Percentiles rank a stretch among this genome's conserved stretches.
Conservation (phyloP, 53 echinoderm and acorn worm genomes). For the Arbacia lixula region DNA sequence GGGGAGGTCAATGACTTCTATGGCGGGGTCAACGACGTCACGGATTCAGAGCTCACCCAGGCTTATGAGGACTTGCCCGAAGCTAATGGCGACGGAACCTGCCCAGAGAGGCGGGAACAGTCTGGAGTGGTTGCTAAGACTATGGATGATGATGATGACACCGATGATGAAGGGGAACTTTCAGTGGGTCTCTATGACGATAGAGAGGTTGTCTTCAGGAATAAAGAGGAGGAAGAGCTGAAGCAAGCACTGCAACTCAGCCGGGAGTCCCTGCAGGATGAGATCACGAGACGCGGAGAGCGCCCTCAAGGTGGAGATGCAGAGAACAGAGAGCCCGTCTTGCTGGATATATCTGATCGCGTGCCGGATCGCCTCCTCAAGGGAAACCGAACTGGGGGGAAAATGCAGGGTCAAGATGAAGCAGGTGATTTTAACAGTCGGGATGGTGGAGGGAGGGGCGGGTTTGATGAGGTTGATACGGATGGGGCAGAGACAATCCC, state of each 20-base stretch:
- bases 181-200: conserved; percentile 6
- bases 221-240: conserved; percentile 6
- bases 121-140: not conserved
- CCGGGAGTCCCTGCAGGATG: conserved; percentile 2
- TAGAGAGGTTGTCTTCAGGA: not conserved
- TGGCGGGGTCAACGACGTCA: not conserved
- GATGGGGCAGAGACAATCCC: not conserved
- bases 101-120: not conserved
- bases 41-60: not conserved
- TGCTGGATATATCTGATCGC: too few species aligned
- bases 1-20: too few species aligned
- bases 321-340: too few species aligned
- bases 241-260: conserved; percentile 13
- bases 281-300: not conserved
- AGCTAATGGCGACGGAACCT: not conserved
- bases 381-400: too few species aligned
- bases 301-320: not conserved
- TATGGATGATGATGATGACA: not conserved
- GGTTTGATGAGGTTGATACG: too few species aligned
- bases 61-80: not conserved
- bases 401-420: not conserved
- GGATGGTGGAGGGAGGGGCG: too few species aligned
- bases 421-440: not conserved
- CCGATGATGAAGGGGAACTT: conserved; percentile 32
- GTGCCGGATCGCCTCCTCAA: too few species aligned